Evolutionary conservation across 2,113 vertebrate genomes (phyloP), one percentile per base, ranked within the genome.

Genomic region (Pseudopodoces humilis): DNA sequence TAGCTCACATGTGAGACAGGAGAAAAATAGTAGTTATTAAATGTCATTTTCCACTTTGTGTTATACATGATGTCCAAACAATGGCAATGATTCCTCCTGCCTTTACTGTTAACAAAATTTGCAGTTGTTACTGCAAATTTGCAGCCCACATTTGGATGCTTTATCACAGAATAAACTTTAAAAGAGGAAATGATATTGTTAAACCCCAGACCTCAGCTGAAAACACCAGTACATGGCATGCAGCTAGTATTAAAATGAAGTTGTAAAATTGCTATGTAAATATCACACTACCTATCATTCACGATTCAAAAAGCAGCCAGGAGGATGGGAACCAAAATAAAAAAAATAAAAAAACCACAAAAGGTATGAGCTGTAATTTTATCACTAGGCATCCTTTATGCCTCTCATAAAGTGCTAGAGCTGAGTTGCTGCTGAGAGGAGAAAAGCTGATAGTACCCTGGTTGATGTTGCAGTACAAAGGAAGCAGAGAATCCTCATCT

Each of bases 381-480:
- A 86, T 80, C 78, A 69, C 80, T 63, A 85, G n/a, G 46, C 47
- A 77, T 77, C 58, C 35, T 63, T 91, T 83, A 31, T 50, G 31
- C 25, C 75, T 90, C 64, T 77, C 72, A 76, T 90, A 74, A 90
- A 74, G 47, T 35, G 56, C 11, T 24, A 41, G 35, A 37, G 78
- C 68, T 90, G 31, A 37, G 50, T 27, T 91, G 78, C 82, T 56
- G 58, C 41, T 72, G 78, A 67, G 53, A 78, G 68, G 44, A 78
- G 44, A 80, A 86, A 90, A 83, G 47, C 71, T 80, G 43, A 52
- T 68, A 39, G 47, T 56, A n/a, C 39, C 60, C 11, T 60, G 43
- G 72, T 30, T 82, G 94, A 88, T 90, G 67, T 23, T 81, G 49
- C 49, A 75, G 39, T 52, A 74, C 68, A 96, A 93, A 95, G 83